phyloP scores from a whole-genome alignment of 2,113 vertebrate species.

The Orcinus orca region DNA sequence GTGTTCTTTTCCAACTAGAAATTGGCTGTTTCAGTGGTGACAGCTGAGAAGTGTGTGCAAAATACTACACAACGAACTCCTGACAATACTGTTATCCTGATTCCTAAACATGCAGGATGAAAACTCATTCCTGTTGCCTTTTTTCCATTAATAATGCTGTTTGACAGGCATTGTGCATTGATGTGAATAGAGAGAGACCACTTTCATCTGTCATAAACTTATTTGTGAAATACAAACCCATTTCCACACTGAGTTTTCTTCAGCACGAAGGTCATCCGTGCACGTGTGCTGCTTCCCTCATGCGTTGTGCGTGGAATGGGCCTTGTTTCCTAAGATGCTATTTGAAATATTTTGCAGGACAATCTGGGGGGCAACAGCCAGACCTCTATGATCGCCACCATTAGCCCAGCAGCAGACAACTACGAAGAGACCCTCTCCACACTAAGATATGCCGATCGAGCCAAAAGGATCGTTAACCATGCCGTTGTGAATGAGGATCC shows the following conservation, averaged over 20 bases:
- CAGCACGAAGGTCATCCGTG: accelerated
- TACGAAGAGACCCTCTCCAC: conserved; percentile 99
- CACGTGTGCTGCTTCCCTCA: neutral
- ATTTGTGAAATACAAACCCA: neutral
- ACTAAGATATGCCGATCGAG: conserved; percentile 95
- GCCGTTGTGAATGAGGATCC: conserved; percentile 98
- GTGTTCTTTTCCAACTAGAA: neutral
- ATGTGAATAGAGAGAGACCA: neutral
- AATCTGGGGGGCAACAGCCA: conserved; percentile 99
- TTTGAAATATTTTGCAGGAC: conserved; percentile 85
- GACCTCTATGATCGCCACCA: conserved; percentile 98
- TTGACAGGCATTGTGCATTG: neutral
- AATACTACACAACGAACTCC: neutral
- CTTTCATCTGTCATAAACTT: neutral
- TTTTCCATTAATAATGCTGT: neutral
- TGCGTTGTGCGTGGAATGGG: neutral
- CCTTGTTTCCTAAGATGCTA: neutral
- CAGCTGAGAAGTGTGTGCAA: neutral
- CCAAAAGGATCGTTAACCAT: conserved; percentile 97
- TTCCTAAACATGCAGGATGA: neutral
- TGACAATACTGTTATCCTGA: neutral
- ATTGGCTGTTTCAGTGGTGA: neutral
- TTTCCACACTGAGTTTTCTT: neutral
- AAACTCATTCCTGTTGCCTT: neutral
- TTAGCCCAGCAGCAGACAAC: conserved; percentile 97